These are phyloP conservation scores for Apantesis nais DNA, from an alignment of 2,888 invertebrate genomes.

Conservation along the genomic window DNA sequence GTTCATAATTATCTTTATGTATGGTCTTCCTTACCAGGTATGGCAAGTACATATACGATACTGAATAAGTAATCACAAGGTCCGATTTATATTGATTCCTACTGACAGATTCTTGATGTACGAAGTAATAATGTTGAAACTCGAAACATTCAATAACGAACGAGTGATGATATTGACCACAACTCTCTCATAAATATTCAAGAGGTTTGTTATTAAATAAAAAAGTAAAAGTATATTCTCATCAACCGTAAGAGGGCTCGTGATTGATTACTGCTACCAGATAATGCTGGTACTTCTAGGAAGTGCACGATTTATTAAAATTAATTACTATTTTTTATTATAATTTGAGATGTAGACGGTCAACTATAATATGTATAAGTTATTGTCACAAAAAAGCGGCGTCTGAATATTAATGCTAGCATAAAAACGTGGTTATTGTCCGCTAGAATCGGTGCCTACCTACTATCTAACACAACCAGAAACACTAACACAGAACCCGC, in stretches of 20 bases:
- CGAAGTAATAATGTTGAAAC: slow-evolving; percentile 68
- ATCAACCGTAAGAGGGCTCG: slow-evolving; percentile 58
- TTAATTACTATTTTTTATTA: slow-evolving; percentile 57
- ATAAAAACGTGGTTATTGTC: slow-evolving; percentile 33
- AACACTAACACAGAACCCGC: slow-evolving; percentile 18
- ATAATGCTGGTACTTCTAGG: slow-evolving; percentile 53
- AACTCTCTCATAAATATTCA: slow-evolving; percentile 72
- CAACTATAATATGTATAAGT: slow-evolving; percentile 27
- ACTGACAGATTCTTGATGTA: slow-evolving; percentile 60
- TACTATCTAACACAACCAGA: slow-evolving; percentile 30
- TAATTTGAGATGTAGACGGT: slow-evolving; percentile 29
- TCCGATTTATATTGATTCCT: slow-evolving; percentile 55
- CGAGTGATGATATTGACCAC: slow-evolving; percentile 67
- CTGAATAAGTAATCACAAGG: slow-evolving; percentile 68
- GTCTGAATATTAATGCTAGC: slow-evolving; percentile 17
- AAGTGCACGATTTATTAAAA: slow-evolving; percentile 59
- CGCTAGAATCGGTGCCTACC: slow-evolving; percentile 7
- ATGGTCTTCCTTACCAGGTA: slow-evolving; percentile 38
- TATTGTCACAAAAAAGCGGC: slow-evolving; percentile 34
- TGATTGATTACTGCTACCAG: slow-evolving; percentile 67
- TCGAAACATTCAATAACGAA: slow-evolving; percentile 63
- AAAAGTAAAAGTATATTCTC: slow-evolving; percentile 80
- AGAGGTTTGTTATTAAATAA: slow-evolving; percentile 71
- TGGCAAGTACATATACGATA: slow-evolving; percentile 64
- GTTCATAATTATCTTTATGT: slow-evolving; percentile 25